Evolutionary conservation across 1,140 invertebrate genomes (phyloP), one percentile per base, ranked within the genome.

Genomic region (Uloborus diversus): DNA sequence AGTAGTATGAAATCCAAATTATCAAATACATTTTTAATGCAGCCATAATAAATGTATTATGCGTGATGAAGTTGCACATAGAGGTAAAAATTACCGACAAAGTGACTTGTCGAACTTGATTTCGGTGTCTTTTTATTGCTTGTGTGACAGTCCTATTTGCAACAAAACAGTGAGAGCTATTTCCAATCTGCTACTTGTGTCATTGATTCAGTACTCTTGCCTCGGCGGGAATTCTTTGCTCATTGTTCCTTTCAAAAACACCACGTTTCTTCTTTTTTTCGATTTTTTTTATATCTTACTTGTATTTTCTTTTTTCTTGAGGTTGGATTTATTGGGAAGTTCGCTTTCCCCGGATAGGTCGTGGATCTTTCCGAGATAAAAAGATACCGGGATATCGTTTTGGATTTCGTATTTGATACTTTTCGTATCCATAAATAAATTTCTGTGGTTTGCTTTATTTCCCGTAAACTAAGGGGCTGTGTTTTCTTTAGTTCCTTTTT

Each of bases 401-500:
- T 73, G 35, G 35, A 73, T 73, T 73, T 61, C 56, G 53, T 20
- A 61, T 73, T 61, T 73, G 53, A 73, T 59, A 73, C 69, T 71
- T 71, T 59, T 71, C 53, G 68, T 71, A 71, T 57, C 68, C 37
- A 61, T 73, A 61, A 73, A 73, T 73, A 73, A 61, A 73, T 73
- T 59, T 73, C 35, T 73, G 56, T 33, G 56, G 56, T 73, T 73
- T 71, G 33, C n/a, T 73, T 71, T 73, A 47, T 73, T 73, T 61
- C 32, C 27, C 25, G 13, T 7, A 1, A n/a, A 20, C 49, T 53
- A n/a, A 20, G 49, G 49, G 20, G 3, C 13, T 9, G 49, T 53
- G 23, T 53, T 17, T 42, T 42, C 2, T 9, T 17, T 13, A 42
- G 1, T 42, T 42, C 37, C 17, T 42, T 42, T 9, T 42, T n/a